Evolutionary conservation across 2,888 invertebrate genomes (phyloP).

Genomic region (Apamea crenata): DNA sequence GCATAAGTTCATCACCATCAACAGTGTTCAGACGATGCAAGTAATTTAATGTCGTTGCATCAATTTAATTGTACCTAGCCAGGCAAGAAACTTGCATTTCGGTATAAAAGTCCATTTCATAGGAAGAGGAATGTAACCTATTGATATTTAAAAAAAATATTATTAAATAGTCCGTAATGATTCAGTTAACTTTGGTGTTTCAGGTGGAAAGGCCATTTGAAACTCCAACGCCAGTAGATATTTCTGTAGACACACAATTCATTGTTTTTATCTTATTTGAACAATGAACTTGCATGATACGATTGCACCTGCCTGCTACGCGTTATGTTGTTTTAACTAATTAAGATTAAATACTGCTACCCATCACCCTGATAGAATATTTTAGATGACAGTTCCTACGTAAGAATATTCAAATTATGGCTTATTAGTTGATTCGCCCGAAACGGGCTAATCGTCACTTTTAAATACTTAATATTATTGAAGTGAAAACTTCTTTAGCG

Average conservation of each 20-base stretch:
- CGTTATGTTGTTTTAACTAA: slow-evolving; percentile 13
- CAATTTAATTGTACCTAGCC: not conserved
- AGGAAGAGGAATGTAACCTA: not conserved
- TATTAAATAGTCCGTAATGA: no score
- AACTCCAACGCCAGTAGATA: not conserved
- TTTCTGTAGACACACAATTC: not conserved
- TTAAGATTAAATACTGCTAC: not conserved
- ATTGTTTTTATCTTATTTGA: slow-evolving; percentile 4
- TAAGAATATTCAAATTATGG: no score
- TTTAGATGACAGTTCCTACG: no score
- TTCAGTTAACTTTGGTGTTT: not conserved
- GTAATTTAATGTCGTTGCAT: not conserved
- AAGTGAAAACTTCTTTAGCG: no score
- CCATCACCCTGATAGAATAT: not conserved
- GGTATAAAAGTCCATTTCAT: not conserved
- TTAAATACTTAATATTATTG: no score
- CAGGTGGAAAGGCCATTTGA: not conserved
- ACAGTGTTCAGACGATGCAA: not conserved
- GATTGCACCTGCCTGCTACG: not conserved
- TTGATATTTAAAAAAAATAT: not conserved
- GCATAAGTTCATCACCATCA: not conserved
- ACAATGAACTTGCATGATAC: not conserved
- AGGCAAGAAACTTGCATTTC: not conserved
- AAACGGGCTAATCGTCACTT: no score
- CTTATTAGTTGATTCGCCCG: no score